These are phyloP conservation scores for Andrena flavipes DNA, from an alignment of 2,888 invertebrate genomes.

Conservation along the genomic window DNA sequence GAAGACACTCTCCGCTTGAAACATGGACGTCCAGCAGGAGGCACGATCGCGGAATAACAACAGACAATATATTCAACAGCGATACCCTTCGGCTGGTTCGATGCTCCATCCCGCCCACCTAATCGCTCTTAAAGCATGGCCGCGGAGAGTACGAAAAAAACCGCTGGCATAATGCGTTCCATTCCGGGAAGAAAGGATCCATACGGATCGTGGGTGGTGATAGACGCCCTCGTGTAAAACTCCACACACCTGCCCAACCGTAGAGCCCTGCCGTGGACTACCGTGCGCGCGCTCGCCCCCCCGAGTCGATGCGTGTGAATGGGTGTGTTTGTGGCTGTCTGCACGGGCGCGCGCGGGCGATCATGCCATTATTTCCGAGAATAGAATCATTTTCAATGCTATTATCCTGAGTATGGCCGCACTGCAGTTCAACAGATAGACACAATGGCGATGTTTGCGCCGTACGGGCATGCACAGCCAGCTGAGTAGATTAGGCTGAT, in stretches of 20 bases:
- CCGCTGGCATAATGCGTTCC: slow-evolving; percentile 32
- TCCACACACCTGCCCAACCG: neutral
- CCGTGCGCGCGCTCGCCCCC: neutral
- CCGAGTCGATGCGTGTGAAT: neutral
- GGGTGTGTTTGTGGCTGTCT: neutral
- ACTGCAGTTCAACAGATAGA: slow-evolving; percentile 76
- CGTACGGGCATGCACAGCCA: slow-evolving; percentile 68
- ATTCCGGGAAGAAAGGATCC: slow-evolving; percentile 24
- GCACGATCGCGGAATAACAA: neutral
- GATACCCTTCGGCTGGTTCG: neutral
- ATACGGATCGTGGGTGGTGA: slow-evolving; percentile 11
- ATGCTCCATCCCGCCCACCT: neutral
- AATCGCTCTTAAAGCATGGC: slow-evolving; percentile 16
- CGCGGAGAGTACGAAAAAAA: neutral
- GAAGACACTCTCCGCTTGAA: slow-evolving; percentile 6
- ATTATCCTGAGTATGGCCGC: slow-evolving; percentile 73
- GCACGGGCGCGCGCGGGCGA: slow-evolving; percentile 18
- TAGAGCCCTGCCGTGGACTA: neutral
- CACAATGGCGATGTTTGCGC: slow-evolving; percentile 78
- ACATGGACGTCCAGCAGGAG: neutral
- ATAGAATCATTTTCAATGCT: slow-evolving; percentile 78
- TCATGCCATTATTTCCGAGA: slow-evolving; percentile 72
- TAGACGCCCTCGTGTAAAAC: slow-evolving; percentile 30
- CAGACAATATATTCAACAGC: slow-evolving; percentile 7
- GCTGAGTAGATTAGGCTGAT: slow-evolving; percentile 77